Evolutionary conservation across 2,888 invertebrate genomes (phyloP).

Genomic region (Drosophila atripex): DNA sequence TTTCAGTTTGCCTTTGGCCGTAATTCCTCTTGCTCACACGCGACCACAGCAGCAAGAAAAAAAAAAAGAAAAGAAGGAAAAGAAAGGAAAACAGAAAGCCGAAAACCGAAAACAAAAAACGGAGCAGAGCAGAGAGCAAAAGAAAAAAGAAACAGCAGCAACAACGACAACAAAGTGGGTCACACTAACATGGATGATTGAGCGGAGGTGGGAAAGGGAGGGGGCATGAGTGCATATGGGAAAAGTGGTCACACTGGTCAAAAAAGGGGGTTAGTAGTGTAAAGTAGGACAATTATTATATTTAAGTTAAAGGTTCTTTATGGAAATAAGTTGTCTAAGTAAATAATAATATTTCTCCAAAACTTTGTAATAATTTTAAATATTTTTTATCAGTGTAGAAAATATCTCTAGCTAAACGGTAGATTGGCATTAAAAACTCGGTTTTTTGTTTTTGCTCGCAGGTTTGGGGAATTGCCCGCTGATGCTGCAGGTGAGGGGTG

Average conservation of each 20-base stretch:
- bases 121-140: neutral
- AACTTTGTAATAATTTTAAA: no score
- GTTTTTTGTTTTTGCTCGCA: slow-evolving; percentile 10
- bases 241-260: neutral
- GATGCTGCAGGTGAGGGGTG: slow-evolving; percentile 22
- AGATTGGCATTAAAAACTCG: slow-evolving; percentile 72
- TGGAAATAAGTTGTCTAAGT: no score
- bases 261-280: neutral
- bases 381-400: neutral
- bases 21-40: slow-evolving; percentile 54
- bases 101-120: slow-evolving; percentile 5
- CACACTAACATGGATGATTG: slow-evolving; percentile 57
- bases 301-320: no score
- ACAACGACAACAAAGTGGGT: slow-evolving; percentile 59
- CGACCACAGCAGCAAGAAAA: slow-evolving; percentile 42
- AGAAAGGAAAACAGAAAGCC: neutral
- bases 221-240: slow-evolving; percentile 3
- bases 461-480: slow-evolving; percentile 17
- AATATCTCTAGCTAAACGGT: slow-evolving; percentile 56
- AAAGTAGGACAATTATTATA: no score
- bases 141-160: slow-evolving; percentile 10
- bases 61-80: neutral
- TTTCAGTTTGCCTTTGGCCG: slow-evolving; percentile 46
- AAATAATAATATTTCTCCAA: no score
- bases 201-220: neutral